These are phyloP conservation scores for Amazona guildingii DNA, from an alignment of 2,113 vertebrate genomes.

Conservation along the genomic window DNA sequence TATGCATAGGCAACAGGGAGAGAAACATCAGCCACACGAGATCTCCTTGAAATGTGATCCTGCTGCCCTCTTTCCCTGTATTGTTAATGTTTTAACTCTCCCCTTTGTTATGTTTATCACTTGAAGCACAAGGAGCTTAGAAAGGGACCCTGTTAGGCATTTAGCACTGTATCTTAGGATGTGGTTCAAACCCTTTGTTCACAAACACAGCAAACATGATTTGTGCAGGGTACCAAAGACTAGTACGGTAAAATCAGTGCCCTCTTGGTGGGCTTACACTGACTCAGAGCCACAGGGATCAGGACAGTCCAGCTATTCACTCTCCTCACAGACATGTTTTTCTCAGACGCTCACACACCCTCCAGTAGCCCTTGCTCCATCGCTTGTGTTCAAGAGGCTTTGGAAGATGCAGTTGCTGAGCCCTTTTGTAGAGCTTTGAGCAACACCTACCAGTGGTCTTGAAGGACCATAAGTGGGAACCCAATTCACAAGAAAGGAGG, in stretches of 20 bases:
- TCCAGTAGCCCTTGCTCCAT: neutral
- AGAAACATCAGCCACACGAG: neutral
- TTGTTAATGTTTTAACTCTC: neutral
- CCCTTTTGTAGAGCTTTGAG: neutral
- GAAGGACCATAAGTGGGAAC: neutral
- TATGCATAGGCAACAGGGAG: fast-evolving
- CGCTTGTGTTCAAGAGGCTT: neutral
- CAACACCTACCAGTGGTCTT: neutral
- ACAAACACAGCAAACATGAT: neutral
- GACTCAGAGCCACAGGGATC: neutral
- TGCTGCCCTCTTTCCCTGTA: neutral
- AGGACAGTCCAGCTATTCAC: neutral
- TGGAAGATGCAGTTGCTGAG: neutral
- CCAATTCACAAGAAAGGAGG: neutral
- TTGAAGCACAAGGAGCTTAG: neutral
- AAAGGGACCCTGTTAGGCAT: neutral
- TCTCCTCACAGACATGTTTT: neutral
- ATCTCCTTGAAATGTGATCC: neutral
- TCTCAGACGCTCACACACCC: neutral
- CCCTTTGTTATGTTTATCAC: neutral
- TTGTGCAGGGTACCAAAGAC: neutral
- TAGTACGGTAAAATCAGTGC: neutral
- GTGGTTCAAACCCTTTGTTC: neutral
- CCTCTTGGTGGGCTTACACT: neutral
- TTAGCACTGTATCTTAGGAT: neutral